Evolutionary conservation across 2,888 invertebrate species (phyloP).

Genomic region (Podotricha telesiphe): DNA sequence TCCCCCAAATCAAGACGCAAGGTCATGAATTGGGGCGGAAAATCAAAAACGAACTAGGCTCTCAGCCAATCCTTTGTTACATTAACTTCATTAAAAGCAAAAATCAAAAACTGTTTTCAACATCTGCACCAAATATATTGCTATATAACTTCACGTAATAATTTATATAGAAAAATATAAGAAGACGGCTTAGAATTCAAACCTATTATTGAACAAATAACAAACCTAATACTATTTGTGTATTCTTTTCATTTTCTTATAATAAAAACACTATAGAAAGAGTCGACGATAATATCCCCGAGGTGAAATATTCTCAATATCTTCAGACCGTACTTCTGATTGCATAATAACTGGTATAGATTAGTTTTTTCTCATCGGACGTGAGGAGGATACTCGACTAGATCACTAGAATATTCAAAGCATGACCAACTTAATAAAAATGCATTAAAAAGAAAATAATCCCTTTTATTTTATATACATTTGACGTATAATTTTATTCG

Average conservation of each 20-base stretch:
- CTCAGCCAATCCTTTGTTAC: too few relatives aligned
- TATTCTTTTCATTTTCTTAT: slow-evolving; percentile 15
- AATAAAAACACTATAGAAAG: slow-evolving; percentile 8
- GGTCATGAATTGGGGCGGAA: too few relatives aligned
- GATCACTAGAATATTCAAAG: slow-evolving; percentile 7
- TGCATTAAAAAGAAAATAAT: slow-evolving; percentile 2
- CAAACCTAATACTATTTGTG: slow-evolving; percentile 2
- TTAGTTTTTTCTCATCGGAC: slow-evolving; percentile 23
- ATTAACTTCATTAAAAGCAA: too few relatives aligned
- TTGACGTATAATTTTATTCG: background rate
- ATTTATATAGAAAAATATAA: background rate
- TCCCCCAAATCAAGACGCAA: too few relatives aligned
- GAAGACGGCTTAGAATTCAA: background rate
- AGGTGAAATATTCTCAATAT: slow-evolving; percentile 27
- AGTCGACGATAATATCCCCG: slow-evolving; percentile 18
- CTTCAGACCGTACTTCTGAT: slow-evolving; percentile 27
- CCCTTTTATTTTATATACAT: background rate
- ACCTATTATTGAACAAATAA: background rate
- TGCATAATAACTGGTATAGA: slow-evolving; percentile 26
- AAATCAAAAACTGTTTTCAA: too few relatives aligned
- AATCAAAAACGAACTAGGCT: too few relatives aligned
- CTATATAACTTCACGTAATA: background rate
- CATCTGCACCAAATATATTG: too few relatives aligned
- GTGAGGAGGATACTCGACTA: slow-evolving; percentile 7
- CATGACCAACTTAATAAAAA: slow-evolving; percentile 12